Conservation (phyloP, 2,888 invertebrate genomes). For the Chirona hameri region DNA sequence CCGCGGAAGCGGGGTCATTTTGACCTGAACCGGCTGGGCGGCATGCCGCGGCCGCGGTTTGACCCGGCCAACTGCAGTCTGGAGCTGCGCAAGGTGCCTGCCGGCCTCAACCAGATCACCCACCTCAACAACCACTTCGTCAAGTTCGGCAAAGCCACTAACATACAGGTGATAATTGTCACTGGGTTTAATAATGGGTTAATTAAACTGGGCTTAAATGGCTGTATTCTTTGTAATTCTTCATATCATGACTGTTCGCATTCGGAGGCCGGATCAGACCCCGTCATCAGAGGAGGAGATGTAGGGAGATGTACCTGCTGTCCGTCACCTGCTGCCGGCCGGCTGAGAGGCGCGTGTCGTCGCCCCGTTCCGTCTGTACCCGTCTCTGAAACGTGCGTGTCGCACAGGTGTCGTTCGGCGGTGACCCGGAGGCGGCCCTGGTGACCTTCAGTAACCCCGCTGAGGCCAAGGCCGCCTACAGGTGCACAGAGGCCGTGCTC, state of each 20-base stretch:
- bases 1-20: slow-evolving; percentile 49
- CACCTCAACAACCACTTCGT: slow-evolving; percentile 94
- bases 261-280: too few species aligned
- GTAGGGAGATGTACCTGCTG: too few species aligned
- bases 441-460: slow-evolving; percentile 85
- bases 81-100: slow-evolving; percentile 77
- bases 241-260: too few species aligned
- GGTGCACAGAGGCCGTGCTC: slow-evolving; percentile 93
- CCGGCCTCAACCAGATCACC: slow-evolving; percentile 87
- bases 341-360: too few species aligned
- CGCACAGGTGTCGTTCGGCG: slow-evolving; percentile 55
- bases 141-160: slow-evolving; percentile 94
- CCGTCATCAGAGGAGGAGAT: too few species aligned
- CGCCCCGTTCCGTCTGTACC: too few species aligned
- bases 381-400: too few species aligned
- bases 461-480: slow-evolving; percentile 91
- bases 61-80: slow-evolving; percentile 70
- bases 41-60: slow-evolving; percentile 35
- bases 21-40: slow-evolving; percentile 71
- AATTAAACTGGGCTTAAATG: too few species aligned
- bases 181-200: too few species aligned
- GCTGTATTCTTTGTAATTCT: too few species aligned
- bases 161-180: slow-evolving; percentile 71
- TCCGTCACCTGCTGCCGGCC: too few species aligned
- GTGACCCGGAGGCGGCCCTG: slow-evolving; percentile 88